A percentile compares a stretch with the other conserved stretches of the same genome.
Evolutionary conservation across 2,797 vertebrate species (phyloP).

Genomic region (Valencia hispanica): DNA sequence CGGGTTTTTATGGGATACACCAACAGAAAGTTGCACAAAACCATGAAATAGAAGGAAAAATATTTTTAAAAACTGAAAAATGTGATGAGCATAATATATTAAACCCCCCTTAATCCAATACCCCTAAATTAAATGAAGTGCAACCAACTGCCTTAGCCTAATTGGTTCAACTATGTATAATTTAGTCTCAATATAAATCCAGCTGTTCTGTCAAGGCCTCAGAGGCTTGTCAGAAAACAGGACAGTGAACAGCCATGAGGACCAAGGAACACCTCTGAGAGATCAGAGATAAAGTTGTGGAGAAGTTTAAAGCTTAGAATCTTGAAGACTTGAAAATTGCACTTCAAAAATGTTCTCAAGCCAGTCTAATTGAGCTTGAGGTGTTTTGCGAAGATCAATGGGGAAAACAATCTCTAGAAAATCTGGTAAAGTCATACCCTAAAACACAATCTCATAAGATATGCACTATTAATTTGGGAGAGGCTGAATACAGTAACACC

Average conservation of each 20-base stretch:
- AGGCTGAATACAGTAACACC: no score
- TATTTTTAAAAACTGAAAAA: no score
- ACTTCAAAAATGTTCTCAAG: no score
- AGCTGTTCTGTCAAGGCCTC: not conserved
- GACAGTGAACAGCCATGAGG: not conserved
- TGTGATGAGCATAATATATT: not conserved
- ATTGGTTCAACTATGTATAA: not conserved
- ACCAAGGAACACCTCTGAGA: not conserved
- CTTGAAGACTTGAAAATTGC: no score
- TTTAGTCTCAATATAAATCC: not conserved
- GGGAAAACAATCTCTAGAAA: no score
- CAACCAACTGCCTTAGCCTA: not conserved
- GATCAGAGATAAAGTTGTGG: not conserved
- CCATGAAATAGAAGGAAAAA: no score
- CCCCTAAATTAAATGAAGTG: not conserved
- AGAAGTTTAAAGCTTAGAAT: not conserved
- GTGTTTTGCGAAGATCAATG: no score
- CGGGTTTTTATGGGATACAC: not conserved
- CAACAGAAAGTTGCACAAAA: not conserved
- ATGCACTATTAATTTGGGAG: no score
- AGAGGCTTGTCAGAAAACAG: not conserved
- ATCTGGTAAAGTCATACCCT: no score
- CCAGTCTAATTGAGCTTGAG: no score
- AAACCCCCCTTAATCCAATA: not conserved
- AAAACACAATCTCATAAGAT: no score